Conservation (phyloP, 2,797 vertebrate species). For the Catamblyrhynchus diadema region DNA sequence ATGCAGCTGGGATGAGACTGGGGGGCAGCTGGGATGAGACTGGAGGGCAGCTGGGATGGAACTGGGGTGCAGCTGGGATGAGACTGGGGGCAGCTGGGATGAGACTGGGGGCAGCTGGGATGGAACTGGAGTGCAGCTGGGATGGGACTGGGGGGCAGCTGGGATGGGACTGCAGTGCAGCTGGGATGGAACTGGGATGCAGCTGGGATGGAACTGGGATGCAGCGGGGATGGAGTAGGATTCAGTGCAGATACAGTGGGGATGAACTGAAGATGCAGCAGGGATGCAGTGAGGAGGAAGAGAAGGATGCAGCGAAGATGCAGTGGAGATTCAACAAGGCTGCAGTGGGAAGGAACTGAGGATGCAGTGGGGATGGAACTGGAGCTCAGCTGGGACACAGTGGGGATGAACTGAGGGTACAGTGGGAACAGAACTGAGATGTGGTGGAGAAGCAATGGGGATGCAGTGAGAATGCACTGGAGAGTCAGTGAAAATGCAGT, state of each 20-base stretch:
- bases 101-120: not conserved
- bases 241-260: fast-evolving
- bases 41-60: too few relatives aligned
- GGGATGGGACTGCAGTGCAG: too few relatives aligned
- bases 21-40: too few relatives aligned
- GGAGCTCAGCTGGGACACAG: not conserved
- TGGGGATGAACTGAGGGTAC: not conserved
- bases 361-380: not conserved
- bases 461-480: not conserved
- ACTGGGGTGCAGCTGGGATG: too few relatives aligned
- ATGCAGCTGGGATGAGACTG: fast-evolving
- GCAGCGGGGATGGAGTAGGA: too few relatives aligned
- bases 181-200: fast-evolving
- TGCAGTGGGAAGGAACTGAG: not conserved
- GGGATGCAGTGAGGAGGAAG: not conserved
- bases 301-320: not conserved
- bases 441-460: too few relatives aligned
- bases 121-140: fast-evolving
- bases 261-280: not conserved
- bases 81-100: fast-evolving
- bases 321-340: too few relatives aligned
- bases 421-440: not conserved
- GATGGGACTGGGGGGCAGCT: too few relatives aligned
- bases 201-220: too few relatives aligned
- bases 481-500: not conserved